Evolutionary conservation across 2,113 vertebrate genomes (phyloP), one percentile per base, ranked within the genome.

Genomic region (Pungitius pungitius): DNA sequence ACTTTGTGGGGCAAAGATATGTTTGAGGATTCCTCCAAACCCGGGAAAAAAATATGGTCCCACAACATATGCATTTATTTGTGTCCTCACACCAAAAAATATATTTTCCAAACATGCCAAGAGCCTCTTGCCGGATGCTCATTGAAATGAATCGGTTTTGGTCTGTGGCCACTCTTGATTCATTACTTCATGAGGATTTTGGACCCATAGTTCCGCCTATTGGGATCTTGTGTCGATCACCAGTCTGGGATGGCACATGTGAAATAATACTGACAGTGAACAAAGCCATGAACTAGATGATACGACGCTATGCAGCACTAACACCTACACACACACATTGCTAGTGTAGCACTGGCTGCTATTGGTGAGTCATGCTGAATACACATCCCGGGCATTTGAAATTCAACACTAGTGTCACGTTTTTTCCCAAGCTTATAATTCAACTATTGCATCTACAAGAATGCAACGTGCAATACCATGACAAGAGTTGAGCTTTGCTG

Each of bases 181-280:
- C 33, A 35, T 35, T 35, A 5, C 33, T 35, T 35, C 33, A 6
- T 90, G 76, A 89, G 77, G 81, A 52, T 85, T 85, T 77, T 70
- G 15, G 6, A 84, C 69, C 59, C 40, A 72, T 40, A 63, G 39
- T 90, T 88, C 49, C 45, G n/a, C 43, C 66, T 27, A 55, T 69
- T 56, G 64, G 64, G 82, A 69, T 73, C 27, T 90, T 90, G 87
- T 88, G 85, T 91, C 90, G 91, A 89, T 90, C 87, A 85, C 79
- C 69, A 33, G 60, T 49, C 86, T 73, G 75, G 63, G 73, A 83
- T 54, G 76, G 43, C 83, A 85, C 80, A 88, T 84, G 80, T 58
- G 78, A 79, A 80, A 86, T 88, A 84, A 87, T 66, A 72, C 77
- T 39, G 58, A 73, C 68, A 79, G 66, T 82, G 57, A 61, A 54